Evolutionary conservation across 2,888 invertebrate genomes (phyloP), one percentile per base, ranked within the genome.

Genomic region (Tenthredo scrophulariae): DNA sequence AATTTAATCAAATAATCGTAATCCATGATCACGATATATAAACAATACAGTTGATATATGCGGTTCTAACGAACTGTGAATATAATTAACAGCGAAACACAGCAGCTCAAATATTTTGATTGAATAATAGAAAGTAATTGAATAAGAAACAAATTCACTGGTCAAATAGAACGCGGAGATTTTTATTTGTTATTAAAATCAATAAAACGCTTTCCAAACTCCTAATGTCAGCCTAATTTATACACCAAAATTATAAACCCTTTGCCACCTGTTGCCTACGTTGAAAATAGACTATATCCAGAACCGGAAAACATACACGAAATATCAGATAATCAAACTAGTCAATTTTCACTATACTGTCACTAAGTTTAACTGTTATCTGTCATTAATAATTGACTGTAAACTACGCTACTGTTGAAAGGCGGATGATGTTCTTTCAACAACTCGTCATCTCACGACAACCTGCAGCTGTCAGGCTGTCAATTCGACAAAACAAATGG

Each of bases 1-100:
- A 99, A 97, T 94, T 98, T 98, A 91, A 98, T 97, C 86, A 98
- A 95, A 94, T 98, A 98, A 94, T 98, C 98, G 94, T 98, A 98
- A 93, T 98, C 98, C 96, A 96, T 96, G 88, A 62, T 65, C 18
- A 83, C 29, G 26, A 33, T 33, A 67, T 83, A 9, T 26, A 7
- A 43, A 29, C n/a, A 46, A 46, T 46, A 75, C 22, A 40, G 5
- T 9, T 50, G 33, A 29, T 33, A 80, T 67, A 29, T 62, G 70
- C 85, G 50, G 58, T 75, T 46, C 15, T 15, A 46, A 3, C 15
- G 46, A 46, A 46, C 3, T 50, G 54, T n/a, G 6, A n/a, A 54
- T 54, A n/a, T 54, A n/a, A 54, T 54, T n/a, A 54, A 54, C 54
- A n/a, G 54, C 54, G 50, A 50, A n/a, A 50, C 6, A 54, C 54